Evolutionary conservation across 2,113 vertebrate species (phyloP).

Genomic region (Sinocyclocheilus rhinocerous): DNA sequence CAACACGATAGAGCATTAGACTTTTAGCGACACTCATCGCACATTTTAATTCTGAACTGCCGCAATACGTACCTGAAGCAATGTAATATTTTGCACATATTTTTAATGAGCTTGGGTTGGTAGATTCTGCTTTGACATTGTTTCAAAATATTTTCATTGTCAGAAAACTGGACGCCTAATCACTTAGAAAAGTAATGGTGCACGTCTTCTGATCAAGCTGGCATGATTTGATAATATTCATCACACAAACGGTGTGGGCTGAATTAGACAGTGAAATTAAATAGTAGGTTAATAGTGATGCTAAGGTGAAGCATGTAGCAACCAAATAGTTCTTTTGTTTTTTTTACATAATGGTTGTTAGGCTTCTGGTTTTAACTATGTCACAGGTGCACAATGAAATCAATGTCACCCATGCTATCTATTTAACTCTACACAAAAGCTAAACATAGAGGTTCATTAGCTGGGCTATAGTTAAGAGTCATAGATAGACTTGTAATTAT

Average conservation of each 20-base stretch:
- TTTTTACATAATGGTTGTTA: neutral
- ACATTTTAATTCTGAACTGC: too few species aligned
- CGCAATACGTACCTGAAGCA: too few species aligned
- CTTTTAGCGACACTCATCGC: too few species aligned
- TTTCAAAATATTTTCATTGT: neutral
- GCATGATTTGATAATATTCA: neutral
- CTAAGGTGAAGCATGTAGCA: neutral
- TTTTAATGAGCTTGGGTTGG: too few species aligned
- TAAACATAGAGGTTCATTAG: conserved; percentile 22
- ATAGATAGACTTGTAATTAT: neutral
- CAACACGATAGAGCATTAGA: too few species aligned
- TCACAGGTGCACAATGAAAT: neutral
- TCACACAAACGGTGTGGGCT: neutral
- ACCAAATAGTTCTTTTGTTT: neutral
- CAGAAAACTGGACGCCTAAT: neutral
- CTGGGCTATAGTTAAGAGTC: neutral
- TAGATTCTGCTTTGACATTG: neutral
- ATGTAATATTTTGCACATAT: too few species aligned
- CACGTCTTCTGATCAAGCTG: neutral
- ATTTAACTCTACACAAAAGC: neutral
- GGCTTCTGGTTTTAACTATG: neutral
- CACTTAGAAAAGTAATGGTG: neutral
- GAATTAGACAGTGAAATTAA: neutral
- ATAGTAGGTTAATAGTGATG: neutral
- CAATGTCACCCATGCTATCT: neutral